Base-by-base conservation (phyloP, 1,140 invertebrate genomes). In the Telenomus remus region DNA sequence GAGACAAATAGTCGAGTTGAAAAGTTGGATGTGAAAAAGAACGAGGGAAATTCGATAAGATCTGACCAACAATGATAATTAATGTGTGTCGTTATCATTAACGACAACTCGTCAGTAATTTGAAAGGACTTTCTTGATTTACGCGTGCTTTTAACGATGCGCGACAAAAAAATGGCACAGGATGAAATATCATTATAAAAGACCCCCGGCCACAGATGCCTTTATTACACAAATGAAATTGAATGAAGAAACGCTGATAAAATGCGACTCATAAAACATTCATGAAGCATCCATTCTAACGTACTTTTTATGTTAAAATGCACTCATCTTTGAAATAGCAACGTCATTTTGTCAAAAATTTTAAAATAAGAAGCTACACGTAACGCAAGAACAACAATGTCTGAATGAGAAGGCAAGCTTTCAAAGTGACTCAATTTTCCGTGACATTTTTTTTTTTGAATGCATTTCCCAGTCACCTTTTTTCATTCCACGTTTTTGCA, bases 271-370 rank as follows among this genome's bases (percentile, higher is more conserved):
- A 63, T 63, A 63, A 63, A 53, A 63, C 39, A 63, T 64, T 64
- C 60, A 64, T 64, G 51, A 64, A 64, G 54, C 50, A 54, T 65
- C 19, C 49, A 65, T 65, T 65, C 49, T 49, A 48, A 65, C 49
- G 61, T 13, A 49, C 56, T 65, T 54, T 65, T 56, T 60, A 49
- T 46, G 53, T 53, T 42, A 37, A 65, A 16, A 55, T 49, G 51
- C 61, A 48, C 61, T 65, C 55, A 65, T 55, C 51, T 55, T 13
- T 48, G 43, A 65, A 65, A 55, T 48, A 49, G 34, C 54, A 54
- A 54, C 33, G 19, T 55, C 14, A 46, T 55, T 65, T 54, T 34
- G 6, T 19, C 19, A 27, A 12, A 64, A 53, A 65, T 55, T 55
- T 48, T 15, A 13, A 48, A 49, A 49, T 14, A 49, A 34, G 35